A percentile compares a stretch with the other conserved stretches of the same genome.
phyloP scores from a whole-genome alignment of 2,113 vertebrate genomes.

The Boulengeromyrus knoepffleri region DNA sequence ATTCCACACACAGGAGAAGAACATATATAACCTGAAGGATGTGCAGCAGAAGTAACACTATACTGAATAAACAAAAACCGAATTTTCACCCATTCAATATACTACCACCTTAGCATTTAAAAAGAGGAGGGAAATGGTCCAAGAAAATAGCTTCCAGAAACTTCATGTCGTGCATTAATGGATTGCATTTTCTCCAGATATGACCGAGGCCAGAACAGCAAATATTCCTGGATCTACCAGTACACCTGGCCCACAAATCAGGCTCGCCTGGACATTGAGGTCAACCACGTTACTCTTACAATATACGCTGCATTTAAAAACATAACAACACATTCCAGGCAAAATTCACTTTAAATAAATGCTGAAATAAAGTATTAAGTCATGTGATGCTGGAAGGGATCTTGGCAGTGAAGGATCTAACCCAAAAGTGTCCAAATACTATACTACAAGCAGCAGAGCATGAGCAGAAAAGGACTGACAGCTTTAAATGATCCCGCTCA shows the following conservation, averaged over 20 bases:
- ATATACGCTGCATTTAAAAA: neutral
- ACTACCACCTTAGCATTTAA: neutral
- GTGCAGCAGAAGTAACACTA: neutral
- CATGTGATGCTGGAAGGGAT: neutral
- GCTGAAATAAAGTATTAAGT: neutral
- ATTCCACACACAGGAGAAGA: neutral
- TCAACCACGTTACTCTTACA: neutral
- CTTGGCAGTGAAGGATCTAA: conserved; percentile 31
- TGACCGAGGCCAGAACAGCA: neutral
- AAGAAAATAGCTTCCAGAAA: neutral
- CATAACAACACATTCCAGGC: neutral
- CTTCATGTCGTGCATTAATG: neutral
- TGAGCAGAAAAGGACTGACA: neutral
- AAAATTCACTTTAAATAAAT: neutral
- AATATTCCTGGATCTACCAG: neutral
- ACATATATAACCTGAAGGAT: neutral
- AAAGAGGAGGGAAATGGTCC: neutral
- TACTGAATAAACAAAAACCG: neutral
- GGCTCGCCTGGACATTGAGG: neutral
- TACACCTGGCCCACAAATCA: neutral
- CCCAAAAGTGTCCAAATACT: conserved; percentile 59
- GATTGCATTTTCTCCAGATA: neutral
- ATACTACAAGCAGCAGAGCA: neutral
- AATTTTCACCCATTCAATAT: neutral
- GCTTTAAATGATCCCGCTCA: neutral